Conservation (phyloP, 2,113 vertebrate genomes). For the Romanogobio albipinnatus region DNA sequence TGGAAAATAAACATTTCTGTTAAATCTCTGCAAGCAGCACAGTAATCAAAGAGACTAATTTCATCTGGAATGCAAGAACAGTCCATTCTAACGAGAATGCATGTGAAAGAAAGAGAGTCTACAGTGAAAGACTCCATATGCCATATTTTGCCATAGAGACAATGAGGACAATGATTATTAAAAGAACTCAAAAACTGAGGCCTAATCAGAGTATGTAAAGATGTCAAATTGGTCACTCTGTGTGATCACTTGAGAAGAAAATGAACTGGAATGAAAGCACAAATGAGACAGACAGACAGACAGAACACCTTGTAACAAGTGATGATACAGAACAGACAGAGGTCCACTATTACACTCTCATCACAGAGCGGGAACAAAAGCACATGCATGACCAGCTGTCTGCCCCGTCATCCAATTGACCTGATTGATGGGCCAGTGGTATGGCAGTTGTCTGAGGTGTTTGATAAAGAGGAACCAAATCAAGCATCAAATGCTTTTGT, state of each 20-base stretch:
- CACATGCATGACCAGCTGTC: slow-evolving; percentile 15
- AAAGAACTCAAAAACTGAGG: neutral
- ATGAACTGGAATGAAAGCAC: neutral
- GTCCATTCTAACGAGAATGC: neutral
- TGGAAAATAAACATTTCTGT: neutral
- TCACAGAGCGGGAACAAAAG: neutral
- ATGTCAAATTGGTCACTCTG: neutral
- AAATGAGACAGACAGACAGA: neutral
- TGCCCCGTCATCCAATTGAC: neutral
- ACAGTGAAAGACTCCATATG: neutral
- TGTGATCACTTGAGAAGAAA: slow-evolving; percentile 28
- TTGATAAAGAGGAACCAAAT: slow-evolving; percentile 34
- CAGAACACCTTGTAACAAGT: neutral
- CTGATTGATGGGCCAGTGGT: neutral
- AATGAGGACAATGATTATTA: neutral
- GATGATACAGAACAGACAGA: neutral
- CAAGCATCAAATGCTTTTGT: slow-evolving; percentile 22
- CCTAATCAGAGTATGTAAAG: neutral
- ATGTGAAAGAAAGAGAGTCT: neutral
- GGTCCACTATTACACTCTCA: neutral
- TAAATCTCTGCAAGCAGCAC: slow-evolving; percentile 1
- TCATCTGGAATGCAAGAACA: neutral
- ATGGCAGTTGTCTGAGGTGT: neutral
- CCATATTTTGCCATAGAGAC: neutral
- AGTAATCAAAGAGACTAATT: neutral